phyloP scores from a whole-genome alignment of 2,888 invertebrate genomes.

The Morpho deidamia region DNA sequence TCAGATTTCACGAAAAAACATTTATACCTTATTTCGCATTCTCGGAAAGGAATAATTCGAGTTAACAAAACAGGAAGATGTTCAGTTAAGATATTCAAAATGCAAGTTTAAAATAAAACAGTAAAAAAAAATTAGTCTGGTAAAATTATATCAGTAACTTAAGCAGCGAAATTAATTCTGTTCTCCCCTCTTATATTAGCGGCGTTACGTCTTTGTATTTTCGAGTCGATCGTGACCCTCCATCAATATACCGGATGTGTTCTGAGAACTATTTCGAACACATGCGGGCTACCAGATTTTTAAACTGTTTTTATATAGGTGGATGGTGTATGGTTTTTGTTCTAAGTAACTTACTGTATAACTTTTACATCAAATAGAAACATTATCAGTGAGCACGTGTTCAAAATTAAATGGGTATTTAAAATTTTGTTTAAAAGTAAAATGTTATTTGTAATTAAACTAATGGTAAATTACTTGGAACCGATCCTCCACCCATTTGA shows the following conservation, averaged over 20 bases:
- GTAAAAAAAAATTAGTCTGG: not conserved
- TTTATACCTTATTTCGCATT: no score
- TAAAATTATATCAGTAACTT: no score
- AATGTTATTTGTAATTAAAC: not conserved
- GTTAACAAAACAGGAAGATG: no score
- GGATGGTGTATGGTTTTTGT: not conserved
- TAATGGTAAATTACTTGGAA: not conserved
- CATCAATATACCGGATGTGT: conserved; percentile 37
- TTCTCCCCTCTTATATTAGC: conserved; percentile 34
- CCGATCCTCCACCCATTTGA: conserved; percentile 28
- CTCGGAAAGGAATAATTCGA: no score
- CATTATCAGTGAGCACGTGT: no score
- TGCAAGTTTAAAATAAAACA: no score
- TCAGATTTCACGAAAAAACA: no score
- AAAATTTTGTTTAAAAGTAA: no score
- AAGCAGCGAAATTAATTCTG: conserved; percentile 28
- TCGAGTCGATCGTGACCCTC: conserved; percentile 15
- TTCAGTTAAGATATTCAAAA: no score
- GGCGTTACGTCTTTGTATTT: conserved; percentile 12
- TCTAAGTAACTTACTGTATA: no score
- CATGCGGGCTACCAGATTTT: conserved; percentile 26
- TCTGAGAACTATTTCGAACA: conserved; percentile 17
- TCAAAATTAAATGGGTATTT: no score
- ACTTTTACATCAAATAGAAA: not conserved
- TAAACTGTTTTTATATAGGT: conserved; percentile 4